Evolutionary conservation across 2,797 vertebrate genomes (phyloP), one percentile per base, ranked within the genome.

Genomic region (Limnodromus scolopaceus): DNA sequence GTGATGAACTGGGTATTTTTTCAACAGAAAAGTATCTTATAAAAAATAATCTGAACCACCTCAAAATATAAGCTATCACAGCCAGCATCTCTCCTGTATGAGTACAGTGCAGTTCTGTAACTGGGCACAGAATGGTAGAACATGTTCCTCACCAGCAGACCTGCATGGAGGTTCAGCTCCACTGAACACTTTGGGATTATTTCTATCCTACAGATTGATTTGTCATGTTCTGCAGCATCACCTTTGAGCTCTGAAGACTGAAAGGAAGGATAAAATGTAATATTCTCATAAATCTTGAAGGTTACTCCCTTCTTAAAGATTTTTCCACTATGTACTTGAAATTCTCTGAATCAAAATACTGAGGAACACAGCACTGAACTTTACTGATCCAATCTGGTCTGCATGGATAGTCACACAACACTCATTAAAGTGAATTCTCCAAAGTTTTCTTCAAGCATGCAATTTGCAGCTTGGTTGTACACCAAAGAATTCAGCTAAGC

Each of bases 201-300:
- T 93, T 68, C 57, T 54, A 24, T 87, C 81, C 92, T 69, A 43
- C 38, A 78, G 84, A 91, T 83, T 78, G 79, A 92, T 92, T 81
- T 91, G 68, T 89, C 65, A 9, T 81, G 72, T 93, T 91, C 95
- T 92, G 76, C 54, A 85, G 55, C 0, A 0, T 51, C 61, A 95
- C 53, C 72, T 94, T 61, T 78, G 92, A 87, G 58, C 72, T 86
- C 76, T 46, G 55, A 86, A 39, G n/a, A 32, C 45, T 65, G 45
- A 94, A 77, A 95, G 71, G 81, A 94, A 96, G 51, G 63, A 79
- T 45, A 91, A 84, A 91, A 94, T 27, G 11, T 51, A 89, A 82
- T 86, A 83, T 82, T 91, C 88, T 89, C 69, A 53, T 84, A 85
- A 78, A 95, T 49, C 79, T 84, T 61, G 41, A 89, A 68, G 60